Percentiles rank a stretch among this genome's conserved stretches.
These are phyloP conservation scores for Phalangium opilio DNA, from an alignment of 2,888 invertebrate genomes.

Conservation along the genomic window DNA sequence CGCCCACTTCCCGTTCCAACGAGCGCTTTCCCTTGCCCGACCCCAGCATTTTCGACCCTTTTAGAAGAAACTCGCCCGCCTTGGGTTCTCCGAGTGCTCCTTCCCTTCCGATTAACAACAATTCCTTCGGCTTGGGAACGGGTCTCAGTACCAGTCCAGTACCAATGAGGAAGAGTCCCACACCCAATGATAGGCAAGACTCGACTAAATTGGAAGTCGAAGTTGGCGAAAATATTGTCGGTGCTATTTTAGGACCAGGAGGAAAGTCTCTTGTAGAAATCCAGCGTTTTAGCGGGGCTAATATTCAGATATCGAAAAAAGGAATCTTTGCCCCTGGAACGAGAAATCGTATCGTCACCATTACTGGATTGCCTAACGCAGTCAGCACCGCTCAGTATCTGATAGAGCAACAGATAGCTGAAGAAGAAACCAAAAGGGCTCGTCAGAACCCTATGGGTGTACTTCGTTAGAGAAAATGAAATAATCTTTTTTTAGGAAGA, in stretches of 20 bases:
- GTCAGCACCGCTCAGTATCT: constrained; percentile 84
- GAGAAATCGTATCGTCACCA: constrained; percentile 90
- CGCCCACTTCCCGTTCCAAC: constrained; percentile 18
- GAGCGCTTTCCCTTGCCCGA: constrained; percentile 18
- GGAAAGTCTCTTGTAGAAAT: constrained; percentile 93
- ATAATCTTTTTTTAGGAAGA: no score
- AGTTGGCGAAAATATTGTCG: constrained; percentile 85
- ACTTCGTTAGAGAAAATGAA: no score
- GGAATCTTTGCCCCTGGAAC: constrained; percentile 94
- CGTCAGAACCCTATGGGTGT: constrained; percentile 44
- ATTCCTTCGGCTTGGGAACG: constrained; percentile 72
- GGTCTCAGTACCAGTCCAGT: constrained; percentile 26
- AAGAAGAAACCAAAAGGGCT: constrained; percentile 88
- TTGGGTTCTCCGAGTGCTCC: constrained; percentile 28
- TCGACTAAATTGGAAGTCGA: constrained; percentile 58
- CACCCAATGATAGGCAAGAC: constrained; percentile 23
- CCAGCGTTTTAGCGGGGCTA: constrained; percentile 91
- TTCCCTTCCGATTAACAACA: constrained; percentile 45
- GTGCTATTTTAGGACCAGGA: constrained; percentile 91
- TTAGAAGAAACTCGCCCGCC: constrained; percentile 23
- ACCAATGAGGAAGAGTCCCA: constrained; percentile 25
- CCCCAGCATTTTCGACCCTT: constrained; percentile 19
- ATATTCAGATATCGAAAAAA: constrained; percentile 96
- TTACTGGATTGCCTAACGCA: constrained; percentile 73
- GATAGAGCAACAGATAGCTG: constrained; percentile 89